Percentiles rank a stretch among this genome's conserved stretches.
Conservation (phyloP, 2,888 invertebrate species). For the Scaptomyza cyrtandrae region DNA sequence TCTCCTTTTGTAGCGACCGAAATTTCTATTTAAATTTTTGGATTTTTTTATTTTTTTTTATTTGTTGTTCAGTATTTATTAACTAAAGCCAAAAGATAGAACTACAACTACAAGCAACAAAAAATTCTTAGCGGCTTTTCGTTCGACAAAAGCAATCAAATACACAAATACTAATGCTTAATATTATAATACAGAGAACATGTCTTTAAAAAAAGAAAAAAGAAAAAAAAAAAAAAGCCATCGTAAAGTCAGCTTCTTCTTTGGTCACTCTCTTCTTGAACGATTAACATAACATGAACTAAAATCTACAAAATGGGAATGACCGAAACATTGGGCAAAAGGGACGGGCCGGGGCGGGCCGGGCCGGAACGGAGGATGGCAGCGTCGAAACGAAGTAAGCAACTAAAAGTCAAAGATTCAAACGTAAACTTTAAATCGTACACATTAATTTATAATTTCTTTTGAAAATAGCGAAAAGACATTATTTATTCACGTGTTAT, state of each 20-base stretch:
- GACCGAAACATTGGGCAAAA: conserved; percentile 47
- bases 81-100: conserved; percentile 52
- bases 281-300: conserved; percentile 76
- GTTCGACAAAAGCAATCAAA: conserved; percentile 70
- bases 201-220: conserved; percentile 51
- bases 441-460: conserved; percentile 74
- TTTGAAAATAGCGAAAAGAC: conserved; percentile 57
- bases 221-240: conserved; percentile 33
- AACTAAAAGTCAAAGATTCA: conserved; percentile 33
- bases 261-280: conserved; percentile 41
- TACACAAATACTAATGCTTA: conserved; percentile 53
- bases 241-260: conserved; percentile 48
- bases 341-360: not conserved
- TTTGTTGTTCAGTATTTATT: conserved; percentile 44
- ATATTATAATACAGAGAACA: conserved; percentile 77
- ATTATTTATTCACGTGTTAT: conserved; percentile 57
- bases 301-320: conserved; percentile 68
- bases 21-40: conserved; percentile 67
- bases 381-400: conserved; percentile 5
- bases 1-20: conserved; percentile 33
- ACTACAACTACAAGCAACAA: conserved; percentile 46
- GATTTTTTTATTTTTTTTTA: not conserved
- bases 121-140: conserved; percentile 57
- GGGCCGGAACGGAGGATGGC: not conserved
- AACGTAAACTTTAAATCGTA: too few species aligned